Percentiles rank a stretch among this genome's conserved stretches.
phyloP scores from a whole-genome alignment of 2,888 invertebrate species.

The Drosophila robusta region DNA sequence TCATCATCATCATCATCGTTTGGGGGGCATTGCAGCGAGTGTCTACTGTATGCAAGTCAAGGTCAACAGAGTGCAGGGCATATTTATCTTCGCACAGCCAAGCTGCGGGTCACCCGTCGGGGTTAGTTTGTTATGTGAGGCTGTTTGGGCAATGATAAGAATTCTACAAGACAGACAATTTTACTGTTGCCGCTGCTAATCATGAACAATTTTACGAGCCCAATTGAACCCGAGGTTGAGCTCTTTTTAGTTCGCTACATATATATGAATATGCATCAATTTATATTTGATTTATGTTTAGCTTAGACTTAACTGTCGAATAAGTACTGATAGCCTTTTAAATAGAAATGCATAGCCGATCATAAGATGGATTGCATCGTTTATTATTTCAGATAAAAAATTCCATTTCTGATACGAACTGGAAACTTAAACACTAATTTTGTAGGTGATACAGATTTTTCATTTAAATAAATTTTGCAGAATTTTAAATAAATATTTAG shows the following conservation, averaged over 20 bases:
- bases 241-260: not conserved
- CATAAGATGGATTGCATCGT: not conserved
- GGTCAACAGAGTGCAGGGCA: conserved; percentile 34
- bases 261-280: not conserved
- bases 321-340: not conserved
- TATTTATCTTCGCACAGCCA: conserved; percentile 33
- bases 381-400: too few relatives aligned
- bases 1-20: not conserved
- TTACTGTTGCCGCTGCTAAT: conserved; percentile 3
- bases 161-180: conserved; percentile 3
- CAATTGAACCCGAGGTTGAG: conserved; percentile 24
- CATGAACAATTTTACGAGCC: conserved; percentile 11
- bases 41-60: conserved; percentile 43
- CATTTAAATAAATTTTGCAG: too few relatives aligned
- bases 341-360: not conserved
- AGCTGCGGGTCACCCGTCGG: conserved; percentile 28
- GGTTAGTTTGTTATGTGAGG: conserved; percentile 8
- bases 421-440: too few relatives aligned
- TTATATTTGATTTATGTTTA: not conserved
- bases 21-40: conserved; percentile 16
- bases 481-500: too few relatives aligned
- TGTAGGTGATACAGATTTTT: too few relatives aligned
- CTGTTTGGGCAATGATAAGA: conserved; percentile 29
- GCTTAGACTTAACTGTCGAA: not conserved
- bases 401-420: too few relatives aligned